A percentile compares a stretch with the other conserved stretches of the same genome.
phyloP scores from a whole-genome alignment of 92 coral and sea anemone genomes.

The Scolanthus callimorphus region DNA sequence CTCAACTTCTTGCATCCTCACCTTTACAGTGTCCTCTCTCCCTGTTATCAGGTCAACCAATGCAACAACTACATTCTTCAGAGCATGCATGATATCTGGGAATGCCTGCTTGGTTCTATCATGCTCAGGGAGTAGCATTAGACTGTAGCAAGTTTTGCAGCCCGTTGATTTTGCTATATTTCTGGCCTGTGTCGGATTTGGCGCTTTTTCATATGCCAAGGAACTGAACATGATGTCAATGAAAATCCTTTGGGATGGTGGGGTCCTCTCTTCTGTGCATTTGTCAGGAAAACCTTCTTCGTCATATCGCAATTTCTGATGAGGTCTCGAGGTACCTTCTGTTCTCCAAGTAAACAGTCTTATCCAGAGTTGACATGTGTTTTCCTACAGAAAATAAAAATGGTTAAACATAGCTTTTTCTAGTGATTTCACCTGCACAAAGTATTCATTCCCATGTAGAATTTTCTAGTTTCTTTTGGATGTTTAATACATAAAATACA shows the following conservation, averaged over 20 bases:
- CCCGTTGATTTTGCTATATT: slow-evolving; percentile 34
- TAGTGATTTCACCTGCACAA: too few relatives aligned
- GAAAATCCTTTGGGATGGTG: slow-evolving; percentile 8
- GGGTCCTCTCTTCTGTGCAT: slow-evolving; percentile 1
- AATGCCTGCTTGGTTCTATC: slow-evolving; percentile 39
- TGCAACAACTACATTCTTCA: slow-evolving; percentile 33
- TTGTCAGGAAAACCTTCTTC: slow-evolving; percentile 19
- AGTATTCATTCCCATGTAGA: too few relatives aligned
- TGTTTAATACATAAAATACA: too few relatives aligned
- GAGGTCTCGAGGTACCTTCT: too few relatives aligned
- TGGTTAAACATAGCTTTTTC: too few relatives aligned
- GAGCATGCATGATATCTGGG: slow-evolving; percentile 46
- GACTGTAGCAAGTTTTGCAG: slow-evolving; percentile 28
- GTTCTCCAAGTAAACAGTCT: too few relatives aligned
- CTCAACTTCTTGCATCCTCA: slow-evolving; percentile 29
- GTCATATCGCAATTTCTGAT: slow-evolving; percentile 18
- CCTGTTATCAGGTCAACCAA: slow-evolving; percentile 31
- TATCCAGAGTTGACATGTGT: too few relatives aligned
- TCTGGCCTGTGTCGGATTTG: slow-evolving; percentile 32
- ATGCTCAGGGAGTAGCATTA: slow-evolving; percentile 47
- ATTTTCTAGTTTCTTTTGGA: too few relatives aligned
- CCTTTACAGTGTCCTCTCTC: slow-evolving; percentile 27
- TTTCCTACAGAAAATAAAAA: too few relatives aligned
- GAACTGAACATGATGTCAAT: slow-evolving; percentile 13
- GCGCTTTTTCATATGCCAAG: slow-evolving; percentile 43